Conservation (phyloP, 2,888 invertebrate genomes). For the Torymus texanus region DNA sequence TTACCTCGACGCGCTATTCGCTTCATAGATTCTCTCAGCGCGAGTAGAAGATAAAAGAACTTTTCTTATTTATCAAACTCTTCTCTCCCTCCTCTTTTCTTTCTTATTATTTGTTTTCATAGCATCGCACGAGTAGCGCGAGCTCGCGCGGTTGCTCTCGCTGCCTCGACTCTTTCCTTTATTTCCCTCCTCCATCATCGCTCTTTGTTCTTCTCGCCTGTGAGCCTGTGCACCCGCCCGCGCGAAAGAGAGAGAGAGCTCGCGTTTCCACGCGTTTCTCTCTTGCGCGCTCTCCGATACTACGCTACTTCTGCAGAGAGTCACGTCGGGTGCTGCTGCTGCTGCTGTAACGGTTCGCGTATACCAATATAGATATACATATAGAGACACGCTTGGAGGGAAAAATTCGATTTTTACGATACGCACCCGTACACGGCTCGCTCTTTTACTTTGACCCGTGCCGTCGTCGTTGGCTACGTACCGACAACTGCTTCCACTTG, state of each 20-base stretch:
- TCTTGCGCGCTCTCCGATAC: no score
- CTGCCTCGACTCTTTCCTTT: conserved; percentile 14
- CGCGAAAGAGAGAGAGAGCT: no score
- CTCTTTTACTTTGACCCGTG: conserved; percentile 59
- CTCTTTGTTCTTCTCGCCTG: no score
- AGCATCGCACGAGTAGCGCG: conserved; percentile 4
- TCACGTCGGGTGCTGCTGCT: not conserved
- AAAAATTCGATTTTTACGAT: conserved; percentile 73
- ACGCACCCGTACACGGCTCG: conserved; percentile 58
- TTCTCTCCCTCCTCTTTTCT: not conserved
- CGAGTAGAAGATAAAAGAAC: conserved; percentile 32
- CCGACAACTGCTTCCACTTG: conserved; percentile 37
- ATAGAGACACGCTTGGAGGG: conserved; percentile 40
- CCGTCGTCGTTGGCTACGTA: not conserved
- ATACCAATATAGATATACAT: not conserved
- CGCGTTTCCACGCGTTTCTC: no score
- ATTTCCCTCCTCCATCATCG: not conserved
- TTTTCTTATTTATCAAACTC: conserved; percentile 48
- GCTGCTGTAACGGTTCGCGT: not conserved
- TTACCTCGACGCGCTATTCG: no score
- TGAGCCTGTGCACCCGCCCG: no score
- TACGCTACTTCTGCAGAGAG: no score
- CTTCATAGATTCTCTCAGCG: conserved; percentile 16
- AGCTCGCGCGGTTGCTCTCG: not conserved
- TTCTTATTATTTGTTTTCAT: conserved; percentile 16